phyloP scores from a whole-genome alignment of 92 coral and sea anemone genomes.

The Ricordea florida region DNA sequence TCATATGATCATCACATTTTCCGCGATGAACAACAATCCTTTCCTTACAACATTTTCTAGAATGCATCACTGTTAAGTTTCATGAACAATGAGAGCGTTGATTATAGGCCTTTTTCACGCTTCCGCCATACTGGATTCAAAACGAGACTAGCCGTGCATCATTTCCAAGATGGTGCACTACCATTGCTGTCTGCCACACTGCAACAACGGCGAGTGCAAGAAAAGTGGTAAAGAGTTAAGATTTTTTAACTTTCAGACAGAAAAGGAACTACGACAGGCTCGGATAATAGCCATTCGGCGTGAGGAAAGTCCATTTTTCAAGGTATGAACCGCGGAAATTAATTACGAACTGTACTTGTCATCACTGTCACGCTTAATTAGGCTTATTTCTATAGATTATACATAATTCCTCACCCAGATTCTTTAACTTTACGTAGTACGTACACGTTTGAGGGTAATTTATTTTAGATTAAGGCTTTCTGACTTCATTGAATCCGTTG shows the following conservation, averaged over 20 bases:
- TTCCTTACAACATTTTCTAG: no score
- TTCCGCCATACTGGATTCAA: constrained; percentile 27
- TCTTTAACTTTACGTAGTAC: no score
- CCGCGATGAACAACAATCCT: no score
- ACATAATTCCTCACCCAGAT: no score
- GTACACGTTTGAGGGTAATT: no score
- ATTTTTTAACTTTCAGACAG: background rate
- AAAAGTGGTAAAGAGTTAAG: background rate
- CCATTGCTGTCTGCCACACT: constrained; percentile 28
- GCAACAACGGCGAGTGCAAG: constrained; percentile 18
- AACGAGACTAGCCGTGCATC: constrained; percentile 40
- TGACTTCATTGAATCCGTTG: no score
- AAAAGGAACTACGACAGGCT: background rate
- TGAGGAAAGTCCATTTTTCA: constrained; percentile 8
- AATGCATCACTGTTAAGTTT: no score
- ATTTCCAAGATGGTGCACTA: constrained; percentile 38
- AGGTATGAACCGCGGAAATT: background rate
- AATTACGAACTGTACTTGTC: constrained; percentile 2
- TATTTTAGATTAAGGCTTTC: no score
- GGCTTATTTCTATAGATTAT: no score
- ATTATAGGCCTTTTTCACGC: constrained; percentile 2
- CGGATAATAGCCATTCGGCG: constrained; percentile 12
- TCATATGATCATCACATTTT: no score
- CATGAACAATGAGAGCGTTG: no score
- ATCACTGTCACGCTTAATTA: no score